These are phyloP conservation scores for Chrysogorgia sp. DNA, from an alignment of 92 coral and sea anemone genomes.

Conservation along the genomic window DNA sequence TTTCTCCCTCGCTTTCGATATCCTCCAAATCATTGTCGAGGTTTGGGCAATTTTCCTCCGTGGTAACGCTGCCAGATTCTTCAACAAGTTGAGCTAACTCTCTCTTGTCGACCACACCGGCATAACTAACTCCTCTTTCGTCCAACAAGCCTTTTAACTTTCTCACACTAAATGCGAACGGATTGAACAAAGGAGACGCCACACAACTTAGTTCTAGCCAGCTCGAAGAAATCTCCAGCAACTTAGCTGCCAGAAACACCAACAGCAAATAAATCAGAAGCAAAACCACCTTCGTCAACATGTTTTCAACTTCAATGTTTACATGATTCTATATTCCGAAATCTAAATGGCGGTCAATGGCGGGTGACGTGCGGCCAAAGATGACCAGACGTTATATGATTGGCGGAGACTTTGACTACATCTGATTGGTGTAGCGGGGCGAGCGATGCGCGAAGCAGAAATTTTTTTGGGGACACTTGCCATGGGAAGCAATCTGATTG, in stretches of 20 bases:
- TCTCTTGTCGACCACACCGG: conserved; percentile 88
- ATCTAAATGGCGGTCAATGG: conserved; percentile 30
- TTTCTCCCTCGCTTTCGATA: conserved; percentile 57
- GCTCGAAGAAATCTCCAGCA: conserved; percentile 83
- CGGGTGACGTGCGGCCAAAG: conserved; percentile 11
- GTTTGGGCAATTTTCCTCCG: conserved; percentile 75
- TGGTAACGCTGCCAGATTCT: conserved; percentile 87
- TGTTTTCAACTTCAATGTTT: conserved; percentile 3
- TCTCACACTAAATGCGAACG: conserved; percentile 93
- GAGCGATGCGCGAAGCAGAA: no score
- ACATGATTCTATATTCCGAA: not conserved
- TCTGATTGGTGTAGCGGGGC: conserved; percentile 16
- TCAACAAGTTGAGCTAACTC: conserved; percentile 90
- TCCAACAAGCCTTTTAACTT: conserved; percentile 88
- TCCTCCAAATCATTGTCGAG: conserved; percentile 35
- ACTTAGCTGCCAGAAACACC: conserved; percentile 79
- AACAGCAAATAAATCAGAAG: conserved; percentile 77
- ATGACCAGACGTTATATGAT: conserved; percentile 28
- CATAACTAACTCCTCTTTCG: conserved; percentile 94
- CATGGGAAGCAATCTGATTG: no score
- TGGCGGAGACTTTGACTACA: not conserved
- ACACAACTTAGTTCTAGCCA: conserved; percentile 96
- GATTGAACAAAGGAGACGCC: conserved; percentile 86
- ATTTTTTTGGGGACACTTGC: no score
- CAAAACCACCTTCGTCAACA: conserved; percentile 51